Base-by-base conservation (phyloP, 2,113 vertebrate genomes). In the Oryzias celebensis region DNA sequence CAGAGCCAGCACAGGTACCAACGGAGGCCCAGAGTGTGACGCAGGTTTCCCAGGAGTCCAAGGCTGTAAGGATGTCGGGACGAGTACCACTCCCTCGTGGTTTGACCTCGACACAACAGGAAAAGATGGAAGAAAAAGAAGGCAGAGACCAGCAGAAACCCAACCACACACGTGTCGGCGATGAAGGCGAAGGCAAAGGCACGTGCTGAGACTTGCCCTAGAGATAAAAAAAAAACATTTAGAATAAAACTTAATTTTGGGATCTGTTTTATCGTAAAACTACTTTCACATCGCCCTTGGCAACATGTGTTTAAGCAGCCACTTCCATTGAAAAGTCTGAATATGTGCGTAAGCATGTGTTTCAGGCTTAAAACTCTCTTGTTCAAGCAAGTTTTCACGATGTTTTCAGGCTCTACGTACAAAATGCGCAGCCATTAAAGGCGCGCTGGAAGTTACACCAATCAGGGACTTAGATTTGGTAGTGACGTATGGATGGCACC, bases 1-100 rank as follows among this genome's bases (percentile, higher is more conserved):
- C 88, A 93, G 50, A 97, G 83, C 94, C 93, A 96, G 67, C 93
- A 90, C 0, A 96, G 70, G 82, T 90, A 93, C 94, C 95, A 96
- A 58, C 72, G 89, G 23, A 75, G 52, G 17, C 95, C 95, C 51
- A 97, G 81, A 7, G 84, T 80, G 18, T 93, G 90, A 26, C 76
- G 83, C 55, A 95, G 46, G 76, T 96, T 97, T 15, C 65, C 81
- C 26, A 87, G 44, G 23, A 83, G 68, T 12, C 95, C 94, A 24
- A 94, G 85, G 75, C 79, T 89, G 52, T 95, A 96, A 14, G 91
- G 92, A 20, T 78, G 61, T 18, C 90, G 92, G 20, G 78, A 75
- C 0, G 92, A 91, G 61, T 92, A 93, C 95, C 95, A 97, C 77
- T 97, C 95, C 48, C 92, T 89, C 1, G 94, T 96, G 61, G 95